Conservation (phyloP, 2,888 invertebrate genomes). For the Euplagia quadripunctaria region DNA sequence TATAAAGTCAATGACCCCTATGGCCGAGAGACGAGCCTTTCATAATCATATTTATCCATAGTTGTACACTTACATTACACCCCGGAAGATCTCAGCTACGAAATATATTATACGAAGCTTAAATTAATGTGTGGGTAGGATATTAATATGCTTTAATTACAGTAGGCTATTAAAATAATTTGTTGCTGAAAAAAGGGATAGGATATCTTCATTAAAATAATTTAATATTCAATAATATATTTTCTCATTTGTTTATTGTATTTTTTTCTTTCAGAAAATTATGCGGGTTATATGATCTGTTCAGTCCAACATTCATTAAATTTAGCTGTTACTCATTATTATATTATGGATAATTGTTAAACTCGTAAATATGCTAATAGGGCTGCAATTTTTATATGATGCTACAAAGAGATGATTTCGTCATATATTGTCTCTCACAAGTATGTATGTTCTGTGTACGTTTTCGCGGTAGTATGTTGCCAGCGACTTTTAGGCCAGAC, state of each 20-base stretch:
- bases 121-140: constrained; percentile 4
- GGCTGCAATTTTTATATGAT: too few relatives aligned
- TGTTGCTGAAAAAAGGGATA: background rate
- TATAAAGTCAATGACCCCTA: background rate
- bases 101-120: constrained; percentile 14
- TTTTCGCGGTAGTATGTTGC: too few relatives aligned
- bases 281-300: too few relatives aligned
- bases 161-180: constrained; percentile 12
- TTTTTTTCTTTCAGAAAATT: background rate
- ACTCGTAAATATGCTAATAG: too few relatives aligned
- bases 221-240: background rate
- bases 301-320: background rate
- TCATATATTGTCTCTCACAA: too few relatives aligned
- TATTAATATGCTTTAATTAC: constrained; percentile 7
- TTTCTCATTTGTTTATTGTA: background rate
- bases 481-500: too few relatives aligned
- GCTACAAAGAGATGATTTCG: too few relatives aligned
- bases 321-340: background rate
- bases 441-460: too few relatives aligned
- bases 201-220: constrained; percentile 3
- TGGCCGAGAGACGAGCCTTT: background rate
- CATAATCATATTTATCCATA: background rate
- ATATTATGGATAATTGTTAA: background rate
- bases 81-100: background rate
- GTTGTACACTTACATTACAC: constrained; percentile 2